A percentile compares a stretch with the other conserved stretches of the same genome.
Conservation (phyloP, 2,888 invertebrate species). For the Lithophane semibrunnea region DNA sequence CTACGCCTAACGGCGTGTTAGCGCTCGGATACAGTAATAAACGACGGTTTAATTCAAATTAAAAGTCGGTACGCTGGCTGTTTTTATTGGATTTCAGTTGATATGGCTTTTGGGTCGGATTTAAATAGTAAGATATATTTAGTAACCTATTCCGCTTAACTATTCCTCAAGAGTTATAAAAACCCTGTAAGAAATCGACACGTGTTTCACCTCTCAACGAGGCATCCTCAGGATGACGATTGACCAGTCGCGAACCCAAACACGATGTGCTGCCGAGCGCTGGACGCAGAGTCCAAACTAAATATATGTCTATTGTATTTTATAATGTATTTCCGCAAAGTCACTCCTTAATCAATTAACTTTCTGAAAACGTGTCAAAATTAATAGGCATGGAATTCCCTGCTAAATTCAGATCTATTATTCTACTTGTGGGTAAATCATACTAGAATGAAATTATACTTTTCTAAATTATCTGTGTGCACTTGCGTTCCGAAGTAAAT, state of each 20-base stretch:
- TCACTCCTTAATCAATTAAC: too few species aligned
- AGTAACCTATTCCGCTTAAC: too few species aligned
- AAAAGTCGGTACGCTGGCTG: constrained; percentile 26
- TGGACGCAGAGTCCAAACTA: too few species aligned
- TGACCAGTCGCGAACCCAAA: too few species aligned
- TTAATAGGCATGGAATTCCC: background rate
- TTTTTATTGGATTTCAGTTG: constrained; percentile 32
- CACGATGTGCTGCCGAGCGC: too few species aligned
- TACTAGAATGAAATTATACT: background rate
- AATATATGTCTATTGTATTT: too few species aligned
- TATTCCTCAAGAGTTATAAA: too few species aligned
- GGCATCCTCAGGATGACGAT: too few species aligned
- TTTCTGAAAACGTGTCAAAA: background rate
- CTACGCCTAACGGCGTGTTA: constrained; percentile 59
- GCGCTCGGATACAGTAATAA: constrained; percentile 58
- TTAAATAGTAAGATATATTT: too few species aligned
- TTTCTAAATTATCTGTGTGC: background rate
- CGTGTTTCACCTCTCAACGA: too few species aligned
- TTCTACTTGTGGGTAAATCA: background rate
- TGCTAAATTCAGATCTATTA: background rate
- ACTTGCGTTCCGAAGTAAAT: background rate
- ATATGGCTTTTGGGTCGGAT: background rate
- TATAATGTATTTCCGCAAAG: too few species aligned
- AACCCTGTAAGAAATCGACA: too few species aligned
- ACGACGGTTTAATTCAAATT: constrained; percentile 54